Evolutionary conservation across 1,140 invertebrate genomes (phyloP).

Genomic region (Polypedilum vanderplanki): DNA sequence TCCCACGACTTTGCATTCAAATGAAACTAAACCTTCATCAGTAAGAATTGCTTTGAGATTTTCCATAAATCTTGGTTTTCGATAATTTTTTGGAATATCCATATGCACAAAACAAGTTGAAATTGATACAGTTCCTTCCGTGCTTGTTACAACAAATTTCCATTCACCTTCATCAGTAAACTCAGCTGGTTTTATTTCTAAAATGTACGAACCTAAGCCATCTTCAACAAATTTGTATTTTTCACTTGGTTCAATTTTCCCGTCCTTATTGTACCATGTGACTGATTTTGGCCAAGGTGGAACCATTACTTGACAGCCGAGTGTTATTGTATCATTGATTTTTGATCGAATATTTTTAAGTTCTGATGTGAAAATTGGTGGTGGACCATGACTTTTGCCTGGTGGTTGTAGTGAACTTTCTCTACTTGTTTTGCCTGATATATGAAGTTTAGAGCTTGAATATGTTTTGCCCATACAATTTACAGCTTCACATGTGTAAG

Average conservation of each 20-base stretch:
- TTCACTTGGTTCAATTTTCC: constrained; percentile 57
- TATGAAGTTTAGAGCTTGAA: constrained; percentile 74
- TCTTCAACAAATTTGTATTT: constrained; percentile 68
- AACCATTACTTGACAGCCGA: constrained; percentile 69
- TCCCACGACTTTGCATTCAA: constrained; percentile 88
- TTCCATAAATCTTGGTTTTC: constrained; percentile 82
- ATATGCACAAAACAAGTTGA: constrained; percentile 63
- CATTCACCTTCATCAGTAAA: constrained; percentile 77
- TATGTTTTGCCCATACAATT: constrained; percentile 77
- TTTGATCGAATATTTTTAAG: constrained; percentile 63
- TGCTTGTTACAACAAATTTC: constrained; percentile 74
- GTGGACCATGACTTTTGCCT: constrained; percentile 51
- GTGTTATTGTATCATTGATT: constrained; percentile 63
- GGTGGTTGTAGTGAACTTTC: constrained; percentile 55
- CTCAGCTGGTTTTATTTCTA: constrained; percentile 66
- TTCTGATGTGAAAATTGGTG: constrained; percentile 66
- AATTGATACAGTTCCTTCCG: constrained; percentile 63
- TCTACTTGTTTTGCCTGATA: constrained; percentile 58
- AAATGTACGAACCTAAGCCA: constrained; percentile 67
- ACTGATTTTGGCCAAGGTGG: constrained; percentile 74
- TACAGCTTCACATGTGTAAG: constrained; percentile 76
- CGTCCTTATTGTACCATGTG: constrained; percentile 76
- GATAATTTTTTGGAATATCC: constrained; percentile 80
- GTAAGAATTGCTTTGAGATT: constrained; percentile 78
- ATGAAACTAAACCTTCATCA: constrained; percentile 83